phyloP scores from a whole-genome alignment of 1,140 invertebrate genomes.

The Drosophila kohkoa region DNA sequence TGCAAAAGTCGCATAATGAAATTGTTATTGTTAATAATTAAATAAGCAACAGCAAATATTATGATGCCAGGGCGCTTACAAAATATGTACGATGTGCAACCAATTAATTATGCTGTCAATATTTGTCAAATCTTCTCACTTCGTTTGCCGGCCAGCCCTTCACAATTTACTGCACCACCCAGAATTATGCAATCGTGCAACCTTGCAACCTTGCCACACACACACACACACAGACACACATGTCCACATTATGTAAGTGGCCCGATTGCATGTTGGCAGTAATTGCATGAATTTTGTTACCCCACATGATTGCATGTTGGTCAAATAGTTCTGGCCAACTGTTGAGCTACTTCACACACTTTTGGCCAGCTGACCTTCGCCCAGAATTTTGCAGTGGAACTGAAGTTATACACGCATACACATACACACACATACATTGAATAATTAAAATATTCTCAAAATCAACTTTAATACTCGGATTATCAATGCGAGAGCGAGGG shows the following conservation, averaged over 20 bases:
- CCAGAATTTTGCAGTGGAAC: neutral
- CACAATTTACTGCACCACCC: constrained; percentile 35
- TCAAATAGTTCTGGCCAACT: constrained; percentile 56
- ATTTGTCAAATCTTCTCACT: constrained; percentile 58
- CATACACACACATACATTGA: constrained; percentile 25
- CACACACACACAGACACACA: neutral
- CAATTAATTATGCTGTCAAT: constrained; percentile 76
- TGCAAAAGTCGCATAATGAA: constrained; percentile 52
- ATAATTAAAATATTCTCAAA: constrained; percentile 64
- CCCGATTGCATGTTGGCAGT: constrained; percentile 30
- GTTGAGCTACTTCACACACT: constrained; percentile 48
- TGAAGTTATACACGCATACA: constrained; percentile 24
- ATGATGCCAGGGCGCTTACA: constrained; percentile 18
- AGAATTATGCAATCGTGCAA: neutral
- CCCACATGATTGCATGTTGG: constrained; percentile 31
- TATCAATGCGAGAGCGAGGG: constrained; percentile 35
- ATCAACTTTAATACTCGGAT: constrained; percentile 63
- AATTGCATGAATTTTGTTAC: constrained; percentile 76
- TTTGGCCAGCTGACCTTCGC: constrained; percentile 43
- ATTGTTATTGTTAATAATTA: constrained; percentile 70
- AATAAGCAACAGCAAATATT: constrained; percentile 47
- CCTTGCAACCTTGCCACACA: neutral
- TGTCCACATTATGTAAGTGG: constrained; percentile 26
- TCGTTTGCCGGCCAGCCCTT: constrained; percentile 2
- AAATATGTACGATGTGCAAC: constrained; percentile 8